phyloP scores from a whole-genome alignment of 2,797 vertebrate genomes.

The Triplophysa bombifrons region DNA sequence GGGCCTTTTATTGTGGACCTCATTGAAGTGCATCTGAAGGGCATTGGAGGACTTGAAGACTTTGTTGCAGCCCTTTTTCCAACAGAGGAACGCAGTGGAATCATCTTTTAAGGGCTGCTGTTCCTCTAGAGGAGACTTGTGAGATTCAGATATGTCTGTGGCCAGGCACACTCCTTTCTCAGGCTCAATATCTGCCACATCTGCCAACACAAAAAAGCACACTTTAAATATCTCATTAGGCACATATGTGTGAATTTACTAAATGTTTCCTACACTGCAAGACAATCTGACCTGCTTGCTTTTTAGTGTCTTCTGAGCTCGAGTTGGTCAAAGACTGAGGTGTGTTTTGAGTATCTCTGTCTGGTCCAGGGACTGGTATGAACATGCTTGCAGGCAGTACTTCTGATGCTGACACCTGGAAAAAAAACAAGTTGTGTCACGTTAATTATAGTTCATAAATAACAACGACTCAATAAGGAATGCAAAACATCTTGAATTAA shows the following conservation, averaged over 20 bases:
- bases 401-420: constrained; percentile 93
- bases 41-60: constrained; percentile 95
- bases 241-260: not conserved
- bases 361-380: constrained; percentile 85
- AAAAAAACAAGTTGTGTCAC: constrained; percentile 60
- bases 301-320: constrained; percentile 82
- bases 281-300: constrained; percentile 83
- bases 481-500: constrained; percentile 21
- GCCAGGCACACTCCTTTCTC: constrained; percentile 82
- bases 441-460: constrained; percentile 52
- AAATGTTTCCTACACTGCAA: not conserved
- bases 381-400: constrained; percentile 98
- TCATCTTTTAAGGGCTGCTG: constrained; percentile 86
- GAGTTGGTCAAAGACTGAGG: constrained; percentile 73
- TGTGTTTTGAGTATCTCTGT: constrained; percentile 80
- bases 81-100: constrained; percentile 91
- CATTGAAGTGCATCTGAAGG: constrained; percentile 96
- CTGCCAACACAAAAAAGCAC: constrained; percentile 73
- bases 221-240: constrained; percentile 30
- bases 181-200: constrained; percentile 82
- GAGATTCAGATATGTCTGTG: constrained; percentile 78
- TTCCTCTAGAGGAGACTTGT: constrained; percentile 82
- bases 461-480: constrained; percentile 29
- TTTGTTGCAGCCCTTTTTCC: constrained; percentile 99
- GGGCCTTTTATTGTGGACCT: constrained; percentile 94